Conservation (phyloP, 2,888 invertebrate species). For the Caenorhabditis sp. region DNA sequence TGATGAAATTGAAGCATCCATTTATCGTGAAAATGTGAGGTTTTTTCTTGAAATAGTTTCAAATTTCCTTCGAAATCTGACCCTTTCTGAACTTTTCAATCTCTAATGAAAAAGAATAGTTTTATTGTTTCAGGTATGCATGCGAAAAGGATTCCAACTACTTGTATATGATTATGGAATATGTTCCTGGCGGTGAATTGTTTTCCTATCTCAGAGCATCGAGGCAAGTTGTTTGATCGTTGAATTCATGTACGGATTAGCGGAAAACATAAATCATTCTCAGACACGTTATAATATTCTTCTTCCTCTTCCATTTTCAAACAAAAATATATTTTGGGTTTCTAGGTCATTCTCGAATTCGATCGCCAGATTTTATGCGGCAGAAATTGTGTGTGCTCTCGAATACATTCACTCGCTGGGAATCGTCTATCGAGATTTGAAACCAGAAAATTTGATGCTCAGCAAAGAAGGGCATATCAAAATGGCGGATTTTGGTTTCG, state of each 20-base stretch:
- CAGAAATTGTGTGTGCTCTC: constrained; percentile 90
- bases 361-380: constrained; percentile 88
- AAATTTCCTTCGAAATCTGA: not conserved
- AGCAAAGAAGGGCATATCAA: constrained; percentile 93
- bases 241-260: not conserved
- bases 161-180: constrained; percentile 96
- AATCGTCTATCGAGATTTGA: constrained; percentile 85
- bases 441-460: constrained; percentile 91
- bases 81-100: not conserved
- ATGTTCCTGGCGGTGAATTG: constrained; percentile 93
- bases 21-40: constrained; percentile 93
- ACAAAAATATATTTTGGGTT: no score
- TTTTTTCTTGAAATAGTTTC: not conserved
- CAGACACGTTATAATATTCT: no score
- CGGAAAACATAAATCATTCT: not conserved
- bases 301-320: no score
- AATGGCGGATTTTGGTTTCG: constrained; percentile 97
- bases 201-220: constrained; percentile 75
- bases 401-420: constrained; percentile 90
- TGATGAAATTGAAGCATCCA: constrained; percentile 85
- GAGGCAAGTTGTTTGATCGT: constrained; percentile 18
- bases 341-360: constrained; percentile 73
- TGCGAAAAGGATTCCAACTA: constrained; percentile 87
- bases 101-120: no score
- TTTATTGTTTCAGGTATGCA: constrained; percentile 87